Percentiles rank a stretch among this genome's conserved stretches.
Conservation (phyloP, 2,797 vertebrate genomes). For the Balearica regulorum region DNA sequence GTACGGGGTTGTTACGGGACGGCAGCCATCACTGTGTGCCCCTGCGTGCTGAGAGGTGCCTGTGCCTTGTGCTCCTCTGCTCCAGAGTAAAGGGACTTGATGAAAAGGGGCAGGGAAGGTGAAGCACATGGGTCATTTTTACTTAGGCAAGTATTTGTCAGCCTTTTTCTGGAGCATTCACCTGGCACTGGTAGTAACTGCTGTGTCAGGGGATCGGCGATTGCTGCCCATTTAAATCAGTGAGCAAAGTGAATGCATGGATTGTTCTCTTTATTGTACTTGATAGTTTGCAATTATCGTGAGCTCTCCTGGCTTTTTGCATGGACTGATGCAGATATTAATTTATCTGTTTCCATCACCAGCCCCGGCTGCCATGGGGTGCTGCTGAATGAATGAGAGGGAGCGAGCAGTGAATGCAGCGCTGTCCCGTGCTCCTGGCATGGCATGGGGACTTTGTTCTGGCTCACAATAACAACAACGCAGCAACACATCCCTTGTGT, state of each 20-base stretch:
- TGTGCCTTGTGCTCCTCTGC: background rate
- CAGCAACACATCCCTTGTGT: background rate
- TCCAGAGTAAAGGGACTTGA: background rate
- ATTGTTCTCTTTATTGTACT: background rate
- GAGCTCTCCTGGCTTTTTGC: background rate
- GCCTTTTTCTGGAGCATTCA: background rate
- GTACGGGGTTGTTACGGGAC: accelerated
- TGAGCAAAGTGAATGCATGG: background rate
- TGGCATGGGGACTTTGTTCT: constrained; percentile 42
- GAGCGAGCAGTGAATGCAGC: accelerated
- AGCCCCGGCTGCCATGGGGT: background rate
- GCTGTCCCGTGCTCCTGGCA: background rate
- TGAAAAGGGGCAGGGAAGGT: background rate
- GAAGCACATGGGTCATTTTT: background rate
- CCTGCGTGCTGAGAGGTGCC: background rate
- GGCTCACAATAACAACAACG: background rate
- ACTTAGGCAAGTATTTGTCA: background rate
- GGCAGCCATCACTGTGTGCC: background rate
- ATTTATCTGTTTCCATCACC: background rate
- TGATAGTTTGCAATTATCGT: background rate
- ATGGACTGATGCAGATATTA: background rate
- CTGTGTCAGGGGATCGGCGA: background rate
- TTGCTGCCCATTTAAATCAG: background rate
- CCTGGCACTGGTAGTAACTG: background rate
- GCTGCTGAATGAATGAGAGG: background rate